A percentile compares a stretch with the other conserved stretches of the same genome.
These are phyloP conservation scores for Plutomurus gul DNA, from an alignment of 1,140 invertebrate species.

Conservation along the genomic window DNA sequence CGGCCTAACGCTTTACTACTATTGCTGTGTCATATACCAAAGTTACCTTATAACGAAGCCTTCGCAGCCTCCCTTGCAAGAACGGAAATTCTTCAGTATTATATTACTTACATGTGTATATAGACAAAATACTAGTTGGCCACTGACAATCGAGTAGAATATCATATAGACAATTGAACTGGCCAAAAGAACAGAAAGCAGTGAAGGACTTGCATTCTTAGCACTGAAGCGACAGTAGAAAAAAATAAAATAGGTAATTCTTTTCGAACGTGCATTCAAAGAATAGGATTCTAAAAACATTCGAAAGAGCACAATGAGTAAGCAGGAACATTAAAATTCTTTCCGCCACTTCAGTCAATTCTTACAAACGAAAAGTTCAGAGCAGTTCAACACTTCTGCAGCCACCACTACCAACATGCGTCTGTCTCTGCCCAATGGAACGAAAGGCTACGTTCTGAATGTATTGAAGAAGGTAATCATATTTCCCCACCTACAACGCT, in stretches of 20 bases:
- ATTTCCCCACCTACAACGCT: too few species aligned
- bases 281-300: slow-evolving; percentile 24
- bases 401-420: too few species aligned
- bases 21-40: too few species aligned
- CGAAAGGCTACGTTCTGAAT: too few species aligned
- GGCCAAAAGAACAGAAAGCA: too few species aligned
- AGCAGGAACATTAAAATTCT: slow-evolving; percentile 25
- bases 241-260: slow-evolving; percentile 22
- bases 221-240: background rate
- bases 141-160: too few species aligned
- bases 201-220: background rate
- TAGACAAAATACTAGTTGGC: background rate
- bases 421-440: too few species aligned
- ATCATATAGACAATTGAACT: too few species aligned
- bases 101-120: background rate
- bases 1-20: too few species aligned
- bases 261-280: slow-evolving; percentile 13
- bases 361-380: slow-evolving; percentile 6
- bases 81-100: background rate
- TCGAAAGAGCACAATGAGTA: slow-evolving; percentile 17
- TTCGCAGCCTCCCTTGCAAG: background rate
- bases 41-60: background rate
- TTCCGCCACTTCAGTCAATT: slow-evolving; percentile 16
- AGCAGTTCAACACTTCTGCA: background rate
- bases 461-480: too few species aligned